Evolutionary conservation across 2,888 invertebrate genomes (phyloP).

Genomic region (Hydropsyche betteni): DNA sequence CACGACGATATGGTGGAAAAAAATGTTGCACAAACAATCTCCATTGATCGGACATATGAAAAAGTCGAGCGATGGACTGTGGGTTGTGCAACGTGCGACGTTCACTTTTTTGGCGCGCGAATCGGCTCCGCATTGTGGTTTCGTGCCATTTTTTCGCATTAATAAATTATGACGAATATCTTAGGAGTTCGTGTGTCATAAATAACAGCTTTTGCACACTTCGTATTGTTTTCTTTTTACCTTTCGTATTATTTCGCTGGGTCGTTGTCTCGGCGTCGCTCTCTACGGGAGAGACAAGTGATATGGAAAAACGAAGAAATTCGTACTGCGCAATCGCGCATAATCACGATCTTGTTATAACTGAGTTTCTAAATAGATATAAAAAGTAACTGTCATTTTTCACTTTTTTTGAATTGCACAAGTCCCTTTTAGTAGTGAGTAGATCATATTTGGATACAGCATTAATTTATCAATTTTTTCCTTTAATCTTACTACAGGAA

Average conservation of each 20-base stretch:
- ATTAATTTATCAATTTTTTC: no score
- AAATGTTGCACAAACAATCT: not conserved
- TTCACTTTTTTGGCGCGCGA: slow-evolving; percentile 10
- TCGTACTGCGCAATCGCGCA: slow-evolving; percentile 7
- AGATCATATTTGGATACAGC: no score
- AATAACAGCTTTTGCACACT: not conserved
- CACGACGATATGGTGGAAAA: not conserved
- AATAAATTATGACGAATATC: slow-evolving; percentile 18
- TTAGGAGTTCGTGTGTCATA: slow-evolving; percentile 12
- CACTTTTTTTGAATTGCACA: no score
- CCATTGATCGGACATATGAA: slow-evolving; percentile 1
- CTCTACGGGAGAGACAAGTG: slow-evolving; percentile 9
- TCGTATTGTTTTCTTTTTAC: not conserved
- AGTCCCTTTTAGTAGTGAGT: no score
- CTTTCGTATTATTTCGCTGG: not conserved
- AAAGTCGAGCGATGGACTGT: not conserved
- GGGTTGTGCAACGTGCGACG: slow-evolving; percentile 3
- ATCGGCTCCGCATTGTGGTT: not conserved
- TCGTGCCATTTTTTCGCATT: not conserved
- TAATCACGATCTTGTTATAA: slow-evolving; percentile 16
- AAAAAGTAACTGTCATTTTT: no score
- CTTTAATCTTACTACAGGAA: no score
- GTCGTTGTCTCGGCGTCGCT: not conserved
- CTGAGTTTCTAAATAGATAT: not conserved
- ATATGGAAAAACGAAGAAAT: slow-evolving; percentile 25